These are phyloP conservation scores for Petromus typicus DNA, from an alignment of 2,113 vertebrate species.

Conservation along the genomic window DNA sequence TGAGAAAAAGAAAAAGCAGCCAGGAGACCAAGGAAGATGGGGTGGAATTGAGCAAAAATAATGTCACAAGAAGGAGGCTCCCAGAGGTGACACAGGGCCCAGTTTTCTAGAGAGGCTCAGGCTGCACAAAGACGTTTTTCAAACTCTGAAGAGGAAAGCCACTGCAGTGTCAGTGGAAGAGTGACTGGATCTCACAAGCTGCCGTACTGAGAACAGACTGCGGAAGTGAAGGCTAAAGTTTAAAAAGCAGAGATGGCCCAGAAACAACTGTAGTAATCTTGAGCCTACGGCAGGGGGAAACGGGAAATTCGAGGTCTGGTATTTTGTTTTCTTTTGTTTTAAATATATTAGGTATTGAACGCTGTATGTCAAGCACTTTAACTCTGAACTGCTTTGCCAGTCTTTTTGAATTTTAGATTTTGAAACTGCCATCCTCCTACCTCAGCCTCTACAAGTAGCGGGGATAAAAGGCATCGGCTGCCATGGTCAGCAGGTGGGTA, in stretches of 20 bases:
- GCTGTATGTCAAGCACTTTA: not conserved
- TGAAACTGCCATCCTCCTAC: not conserved
- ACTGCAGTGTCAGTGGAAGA: not conserved
- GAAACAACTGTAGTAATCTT: accelerated
- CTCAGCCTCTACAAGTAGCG: not conserved
- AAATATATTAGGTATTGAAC: not conserved
- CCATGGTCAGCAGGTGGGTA: not conserved
- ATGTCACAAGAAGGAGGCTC: accelerated
- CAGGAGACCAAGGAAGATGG: accelerated
- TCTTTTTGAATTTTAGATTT: not conserved
- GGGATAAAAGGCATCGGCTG: not conserved
- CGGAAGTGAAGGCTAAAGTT: not conserved
- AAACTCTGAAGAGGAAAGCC: not conserved
- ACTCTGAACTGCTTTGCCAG: not conserved
- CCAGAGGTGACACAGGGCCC: not conserved
- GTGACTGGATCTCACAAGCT: not conserved
- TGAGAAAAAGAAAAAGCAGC: not conserved
- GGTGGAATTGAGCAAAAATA: accelerated
- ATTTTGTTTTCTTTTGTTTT: not conserved
- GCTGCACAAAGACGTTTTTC: no score
- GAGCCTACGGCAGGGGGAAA: not conserved
- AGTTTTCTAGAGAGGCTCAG: not conserved
- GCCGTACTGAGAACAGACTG: accelerated
- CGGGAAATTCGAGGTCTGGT: not conserved
- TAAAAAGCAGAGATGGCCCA: not conserved